These are phyloP conservation scores for Musca domestica DNA, from an alignment of 1,140 invertebrate genomes.

Conservation along the genomic window DNA sequence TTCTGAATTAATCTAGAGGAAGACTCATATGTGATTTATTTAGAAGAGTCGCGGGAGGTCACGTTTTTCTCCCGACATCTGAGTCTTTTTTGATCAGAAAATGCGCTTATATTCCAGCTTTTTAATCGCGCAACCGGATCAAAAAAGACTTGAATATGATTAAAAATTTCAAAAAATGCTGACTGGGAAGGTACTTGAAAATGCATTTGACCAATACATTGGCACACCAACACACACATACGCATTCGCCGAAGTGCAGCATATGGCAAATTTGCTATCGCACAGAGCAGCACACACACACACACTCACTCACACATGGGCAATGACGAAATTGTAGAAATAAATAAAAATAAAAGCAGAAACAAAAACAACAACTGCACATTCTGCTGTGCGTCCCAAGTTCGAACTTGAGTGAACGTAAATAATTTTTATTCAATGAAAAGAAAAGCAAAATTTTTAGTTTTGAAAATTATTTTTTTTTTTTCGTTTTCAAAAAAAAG, in stretches of 20 bases:
- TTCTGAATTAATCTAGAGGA: too few relatives aligned
- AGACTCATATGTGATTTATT: too few relatives aligned
- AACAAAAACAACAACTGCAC: neutral
- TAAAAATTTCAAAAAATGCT: neutral
- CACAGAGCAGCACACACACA: neutral
- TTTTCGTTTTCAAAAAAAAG: neutral
- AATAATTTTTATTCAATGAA: slow-evolving; percentile 23
- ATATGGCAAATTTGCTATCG: neutral
- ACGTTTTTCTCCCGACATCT: too few relatives aligned
- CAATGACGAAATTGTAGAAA: slow-evolving; percentile 1
- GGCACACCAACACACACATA: neutral
- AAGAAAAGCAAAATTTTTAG: slow-evolving; percentile 13
- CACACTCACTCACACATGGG: neutral
- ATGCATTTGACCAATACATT: neutral
- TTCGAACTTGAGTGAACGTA: slow-evolving; percentile 25
- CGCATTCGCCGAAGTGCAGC: neutral
- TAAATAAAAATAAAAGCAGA: neutral
- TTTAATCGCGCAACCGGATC: too few relatives aligned
- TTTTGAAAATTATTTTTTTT: slow-evolving; percentile 15
- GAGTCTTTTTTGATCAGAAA: too few relatives aligned
- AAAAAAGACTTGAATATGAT: too few relatives aligned
- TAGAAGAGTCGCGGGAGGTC: too few relatives aligned
- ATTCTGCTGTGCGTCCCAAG: neutral
- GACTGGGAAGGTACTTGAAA: slow-evolving; percentile 21
- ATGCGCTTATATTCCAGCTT: too few relatives aligned